Evolutionary conservation across 2,113 vertebrate species (phyloP).

Genomic region (Caranx melampygus): DNA sequence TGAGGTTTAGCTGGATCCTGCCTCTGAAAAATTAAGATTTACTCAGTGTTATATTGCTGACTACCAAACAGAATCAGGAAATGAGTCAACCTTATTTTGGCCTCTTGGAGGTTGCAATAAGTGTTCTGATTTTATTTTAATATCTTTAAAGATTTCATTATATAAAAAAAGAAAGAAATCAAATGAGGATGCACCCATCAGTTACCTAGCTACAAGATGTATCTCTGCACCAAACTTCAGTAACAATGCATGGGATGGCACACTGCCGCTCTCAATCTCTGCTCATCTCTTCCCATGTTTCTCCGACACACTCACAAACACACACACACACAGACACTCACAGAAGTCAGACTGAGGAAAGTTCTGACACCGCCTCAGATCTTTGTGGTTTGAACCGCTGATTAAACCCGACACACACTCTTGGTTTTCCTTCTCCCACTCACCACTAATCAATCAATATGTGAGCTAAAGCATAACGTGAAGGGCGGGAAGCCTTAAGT

Average conservation of each 20-base stretch:
- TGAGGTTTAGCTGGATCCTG: neutral
- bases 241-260: neutral
- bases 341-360: constrained; percentile 12
- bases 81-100: neutral
- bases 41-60: neutral
- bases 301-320: neutral
- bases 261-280: neutral
- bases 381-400: constrained; percentile 41
- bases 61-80: neutral
- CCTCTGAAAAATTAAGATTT: constrained; percentile 15
- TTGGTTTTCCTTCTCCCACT: constrained; percentile 31
- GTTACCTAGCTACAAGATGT: neutral
- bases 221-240: neutral
- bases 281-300: neutral
- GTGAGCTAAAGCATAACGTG: constrained; percentile 43
- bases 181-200: no score
- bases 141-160: no score
- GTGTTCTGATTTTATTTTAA: neutral
- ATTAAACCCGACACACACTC: constrained; percentile 67
- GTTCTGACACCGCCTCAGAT: constrained; percentile 30
- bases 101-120: no score
- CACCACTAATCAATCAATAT: constrained; percentile 66
- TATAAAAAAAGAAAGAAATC: no score
- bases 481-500: constrained; percentile 69
- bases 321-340: neutral